Percentiles rank a stretch among this genome's conserved stretches.
phyloP scores from a whole-genome alignment of 1,140 invertebrate genomes.

The Euura lappo region DNA sequence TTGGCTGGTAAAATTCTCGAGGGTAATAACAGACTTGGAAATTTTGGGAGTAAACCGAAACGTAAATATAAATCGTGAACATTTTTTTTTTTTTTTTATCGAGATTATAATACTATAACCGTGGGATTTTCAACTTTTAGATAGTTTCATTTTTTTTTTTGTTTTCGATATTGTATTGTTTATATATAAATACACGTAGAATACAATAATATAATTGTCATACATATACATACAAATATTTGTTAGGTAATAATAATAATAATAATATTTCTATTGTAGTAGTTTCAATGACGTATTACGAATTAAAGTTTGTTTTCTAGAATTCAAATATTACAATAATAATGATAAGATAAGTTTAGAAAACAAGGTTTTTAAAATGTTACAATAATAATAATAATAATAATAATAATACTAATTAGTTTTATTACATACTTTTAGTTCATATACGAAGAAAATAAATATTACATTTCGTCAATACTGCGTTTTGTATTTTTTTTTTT shows the following conservation, averaged over 20 bases:
- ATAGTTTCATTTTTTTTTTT: background rate
- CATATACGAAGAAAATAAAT: conserved; percentile 50
- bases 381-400: no score
- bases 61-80: background rate
- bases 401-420: conserved; percentile 24
- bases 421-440: no score
- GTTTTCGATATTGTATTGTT: conserved; percentile 33
- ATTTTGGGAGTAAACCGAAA: background rate
- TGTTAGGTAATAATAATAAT: conserved; percentile 44
- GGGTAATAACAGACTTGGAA: background rate
- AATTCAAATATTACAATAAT: no score
- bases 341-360: no score
- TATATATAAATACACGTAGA: conserved; percentile 53
- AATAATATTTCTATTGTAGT: conserved; percentile 15
- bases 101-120: background rate
- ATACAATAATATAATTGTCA: conserved; percentile 41
- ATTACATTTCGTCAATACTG: conserved; percentile 57
- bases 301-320: no score
- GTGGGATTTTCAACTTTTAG: background rate
- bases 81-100: background rate
- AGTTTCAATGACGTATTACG: no score
- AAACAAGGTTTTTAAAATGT: no score
- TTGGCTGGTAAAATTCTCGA: background rate
- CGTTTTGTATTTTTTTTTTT: conserved; percentile 42
- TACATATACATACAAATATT: conserved; percentile 52